These are phyloP conservation scores for Connochaetes taurinus DNA, from an alignment of 2,113 vertebrate genomes.

Conservation along the genomic window DNA sequence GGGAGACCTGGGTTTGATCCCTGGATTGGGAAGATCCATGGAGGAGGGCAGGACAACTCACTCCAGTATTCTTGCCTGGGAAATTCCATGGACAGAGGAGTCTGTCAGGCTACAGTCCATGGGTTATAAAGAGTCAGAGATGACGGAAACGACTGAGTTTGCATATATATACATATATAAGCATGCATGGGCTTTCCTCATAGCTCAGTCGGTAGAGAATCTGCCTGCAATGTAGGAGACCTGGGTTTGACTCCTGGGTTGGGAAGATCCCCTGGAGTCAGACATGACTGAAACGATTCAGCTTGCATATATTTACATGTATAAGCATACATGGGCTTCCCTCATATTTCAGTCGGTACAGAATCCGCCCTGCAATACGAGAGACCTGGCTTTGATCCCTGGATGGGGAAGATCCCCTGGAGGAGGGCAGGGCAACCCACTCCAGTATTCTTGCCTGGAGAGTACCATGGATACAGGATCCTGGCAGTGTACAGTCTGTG, in stretches of 20 bases:
- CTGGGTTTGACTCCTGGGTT: neutral
- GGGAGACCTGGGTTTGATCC: neutral
- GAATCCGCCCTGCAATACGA: fast-evolving
- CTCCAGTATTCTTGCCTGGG: neutral
- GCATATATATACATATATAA: neutral
- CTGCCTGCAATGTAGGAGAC: neutral
- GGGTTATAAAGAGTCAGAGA: neutral
- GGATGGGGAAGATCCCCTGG: neutral
- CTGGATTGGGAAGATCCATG: neutral
- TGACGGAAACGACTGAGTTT: fast-evolving
- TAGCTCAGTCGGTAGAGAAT: neutral
- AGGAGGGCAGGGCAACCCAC: neutral
- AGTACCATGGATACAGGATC: neutral
- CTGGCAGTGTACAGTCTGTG: neutral
- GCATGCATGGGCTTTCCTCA: neutral
- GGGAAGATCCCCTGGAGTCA: neutral
- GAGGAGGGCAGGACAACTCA: neutral
- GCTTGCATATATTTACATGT: neutral
- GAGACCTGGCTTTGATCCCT: neutral
- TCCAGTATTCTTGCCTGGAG: neutral
- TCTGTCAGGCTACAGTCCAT: neutral
- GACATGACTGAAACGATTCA: neutral
- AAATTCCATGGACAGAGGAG: neutral
- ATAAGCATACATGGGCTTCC: neutral
- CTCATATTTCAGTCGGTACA: neutral